Percentiles rank a stretch among this genome's conserved stretches.
Conservation (phyloP, 2,888 invertebrate species). For the Malacosoma neustria region DNA sequence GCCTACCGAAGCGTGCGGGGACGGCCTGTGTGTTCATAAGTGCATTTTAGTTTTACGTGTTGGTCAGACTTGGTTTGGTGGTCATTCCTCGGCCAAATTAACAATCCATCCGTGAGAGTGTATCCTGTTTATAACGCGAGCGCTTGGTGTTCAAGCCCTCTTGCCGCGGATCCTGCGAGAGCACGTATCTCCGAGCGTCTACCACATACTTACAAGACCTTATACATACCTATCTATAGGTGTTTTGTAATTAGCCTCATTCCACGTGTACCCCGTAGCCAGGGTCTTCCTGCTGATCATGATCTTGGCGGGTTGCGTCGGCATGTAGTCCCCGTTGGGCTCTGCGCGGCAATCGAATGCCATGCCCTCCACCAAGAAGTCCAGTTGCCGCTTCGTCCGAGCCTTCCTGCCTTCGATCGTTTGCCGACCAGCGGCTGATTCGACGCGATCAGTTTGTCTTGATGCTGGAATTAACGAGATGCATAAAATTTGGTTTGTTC, state of each 20-base stretch:
- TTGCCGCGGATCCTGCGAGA: too few relatives aligned
- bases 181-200: too few relatives aligned
- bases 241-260: slow-evolving; percentile 60
- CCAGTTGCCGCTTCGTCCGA: slow-evolving; percentile 52
- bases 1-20: too few relatives aligned
- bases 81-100: too few relatives aligned
- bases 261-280: slow-evolving; percentile 65
- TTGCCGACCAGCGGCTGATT: slow-evolving; percentile 38
- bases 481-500: too few relatives aligned
- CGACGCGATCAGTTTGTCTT: slow-evolving; percentile 47
- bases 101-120: too few relatives aligned
- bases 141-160: too few relatives aligned
- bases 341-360: slow-evolving; percentile 37
- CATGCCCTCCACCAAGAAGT: slow-evolving; percentile 50
- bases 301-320: slow-evolving; percentile 57
- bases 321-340: slow-evolving; percentile 46
- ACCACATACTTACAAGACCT: too few relatives aligned
- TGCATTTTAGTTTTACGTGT: too few relatives aligned
- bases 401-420: slow-evolving; percentile 41
- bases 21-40: too few relatives aligned
- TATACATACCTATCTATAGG: slow-evolving; percentile 61
- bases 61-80: too few relatives aligned
- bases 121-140: too few relatives aligned
- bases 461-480: slow-evolving; percentile 45
- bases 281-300: slow-evolving; percentile 65